Conservation (phyloP, 2,113 vertebrate species). For the Galemys pyrenaicus region DNA sequence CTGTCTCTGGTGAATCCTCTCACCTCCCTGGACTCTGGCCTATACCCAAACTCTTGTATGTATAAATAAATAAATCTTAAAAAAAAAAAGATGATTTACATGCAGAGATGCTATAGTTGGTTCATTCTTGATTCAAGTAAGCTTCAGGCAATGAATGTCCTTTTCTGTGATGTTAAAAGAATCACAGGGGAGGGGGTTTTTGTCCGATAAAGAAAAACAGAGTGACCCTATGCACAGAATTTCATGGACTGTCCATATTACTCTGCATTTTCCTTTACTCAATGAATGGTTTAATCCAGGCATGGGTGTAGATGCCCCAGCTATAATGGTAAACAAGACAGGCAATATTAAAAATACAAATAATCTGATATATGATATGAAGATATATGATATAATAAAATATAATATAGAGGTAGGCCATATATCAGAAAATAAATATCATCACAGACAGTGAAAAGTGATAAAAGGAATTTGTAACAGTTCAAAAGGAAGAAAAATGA, state of each 20-base stretch:
- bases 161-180: neutral
- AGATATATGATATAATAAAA: neutral
- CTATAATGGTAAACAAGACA: neutral
- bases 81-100: too few species aligned
- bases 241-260: neutral
- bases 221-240: neutral
- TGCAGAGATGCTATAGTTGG: neutral
- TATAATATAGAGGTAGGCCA: neutral
- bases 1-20: too few species aligned
- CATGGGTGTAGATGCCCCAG: neutral
- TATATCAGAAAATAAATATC: neutral
- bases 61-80: too few species aligned
- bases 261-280: neutral
- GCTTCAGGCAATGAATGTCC: neutral
- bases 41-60: too few species aligned
- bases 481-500: neutral
- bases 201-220: neutral
- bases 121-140: neutral
- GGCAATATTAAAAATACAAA: neutral
- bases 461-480: neutral
- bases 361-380: too few species aligned
- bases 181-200: fast-evolving
- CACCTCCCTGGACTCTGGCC: too few species aligned
- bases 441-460: neutral
- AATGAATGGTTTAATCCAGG: neutral